Conservation (phyloP, 1,140 invertebrate species). For the Holcopasites calliopsidis region DNA sequence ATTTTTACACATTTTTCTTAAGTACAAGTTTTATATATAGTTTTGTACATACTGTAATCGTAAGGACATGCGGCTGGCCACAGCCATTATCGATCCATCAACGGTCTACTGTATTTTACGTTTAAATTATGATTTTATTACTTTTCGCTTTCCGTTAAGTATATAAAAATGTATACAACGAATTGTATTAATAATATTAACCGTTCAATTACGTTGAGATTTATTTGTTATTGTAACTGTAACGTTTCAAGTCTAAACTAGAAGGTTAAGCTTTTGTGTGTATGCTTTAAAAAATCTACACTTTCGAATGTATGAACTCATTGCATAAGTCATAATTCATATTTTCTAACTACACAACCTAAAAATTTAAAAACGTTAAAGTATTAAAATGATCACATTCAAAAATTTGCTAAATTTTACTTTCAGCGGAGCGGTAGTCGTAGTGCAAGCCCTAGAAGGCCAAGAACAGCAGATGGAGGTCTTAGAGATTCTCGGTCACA, state of each 20-base stretch:
- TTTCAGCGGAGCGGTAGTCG: slow-evolving; percentile 71
- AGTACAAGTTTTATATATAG: not conserved
- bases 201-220: not conserved
- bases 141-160: not conserved
- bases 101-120: slow-evolving; percentile 17
- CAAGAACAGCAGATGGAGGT: slow-evolving; percentile 63
- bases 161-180: not conserved
- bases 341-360: not conserved
- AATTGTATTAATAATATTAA: not conserved
- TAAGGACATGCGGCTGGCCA: slow-evolving; percentile 31
- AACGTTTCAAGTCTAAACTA: not conserved
- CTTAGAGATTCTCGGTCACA: slow-evolving; percentile 73
- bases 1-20: slow-evolving; percentile 22
- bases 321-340: not conserved
- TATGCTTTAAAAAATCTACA: not conserved
- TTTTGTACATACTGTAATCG: not conserved
- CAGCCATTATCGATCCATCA: slow-evolving; percentile 63
- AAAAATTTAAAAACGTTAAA: not conserved
- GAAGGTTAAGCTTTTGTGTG: slow-evolving; percentile 26
- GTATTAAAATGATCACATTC: too few species aligned
- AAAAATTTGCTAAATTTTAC: slow-evolving; percentile 6
- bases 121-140: not conserved
- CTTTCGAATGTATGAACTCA: not conserved
- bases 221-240: not conserved
- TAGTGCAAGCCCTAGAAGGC: slow-evolving; percentile 71